Percentiles rank a stretch among this genome's conserved stretches.
Conservation (phyloP, 2,797 vertebrate genomes). For the Acrocephalus scirpaceus region DNA sequence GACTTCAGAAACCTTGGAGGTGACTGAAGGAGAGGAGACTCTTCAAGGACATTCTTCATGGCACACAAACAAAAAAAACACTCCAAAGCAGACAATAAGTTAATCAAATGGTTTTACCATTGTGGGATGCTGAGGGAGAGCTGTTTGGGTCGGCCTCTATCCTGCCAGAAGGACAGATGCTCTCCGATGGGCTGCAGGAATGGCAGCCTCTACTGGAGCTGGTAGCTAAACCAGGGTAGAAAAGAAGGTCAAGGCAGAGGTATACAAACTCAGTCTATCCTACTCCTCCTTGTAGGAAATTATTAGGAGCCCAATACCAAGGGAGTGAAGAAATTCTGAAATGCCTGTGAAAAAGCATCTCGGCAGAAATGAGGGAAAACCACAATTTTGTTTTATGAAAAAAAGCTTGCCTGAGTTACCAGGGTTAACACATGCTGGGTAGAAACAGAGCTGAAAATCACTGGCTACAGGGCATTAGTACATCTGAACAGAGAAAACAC, state of each 20-base stretch:
- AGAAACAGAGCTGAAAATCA: constrained; percentile 15
- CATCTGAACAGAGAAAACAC: not conserved
- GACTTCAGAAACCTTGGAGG: not conserved
- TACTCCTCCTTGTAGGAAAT: not conserved
- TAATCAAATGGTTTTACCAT: not conserved
- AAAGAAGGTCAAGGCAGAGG: not conserved
- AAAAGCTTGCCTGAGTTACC: not conserved
- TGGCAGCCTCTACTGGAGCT: not conserved
- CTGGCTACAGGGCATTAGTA: not conserved
- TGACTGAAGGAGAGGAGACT: not conserved
- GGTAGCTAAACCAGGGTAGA: not conserved
- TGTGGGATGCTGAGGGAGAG: rapidly evolving
- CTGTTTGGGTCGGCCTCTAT: not conserved
- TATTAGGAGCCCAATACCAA: not conserved
- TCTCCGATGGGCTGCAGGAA: not conserved
- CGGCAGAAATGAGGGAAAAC: not conserved
- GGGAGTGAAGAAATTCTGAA: not conserved
- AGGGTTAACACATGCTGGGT: not conserved
- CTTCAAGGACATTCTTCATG: not conserved
- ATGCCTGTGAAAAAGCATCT: not conserved
- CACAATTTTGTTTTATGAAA: not conserved
- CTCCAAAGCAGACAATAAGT: not conserved
- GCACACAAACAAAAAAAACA: not conserved
- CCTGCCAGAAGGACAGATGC: not conserved
- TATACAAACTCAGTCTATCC: not conserved